Evolutionary conservation across 1,140 invertebrate species (phyloP), one percentile per base, ranked within the genome.

Genomic region (Apocrypta bakeri): DNA sequence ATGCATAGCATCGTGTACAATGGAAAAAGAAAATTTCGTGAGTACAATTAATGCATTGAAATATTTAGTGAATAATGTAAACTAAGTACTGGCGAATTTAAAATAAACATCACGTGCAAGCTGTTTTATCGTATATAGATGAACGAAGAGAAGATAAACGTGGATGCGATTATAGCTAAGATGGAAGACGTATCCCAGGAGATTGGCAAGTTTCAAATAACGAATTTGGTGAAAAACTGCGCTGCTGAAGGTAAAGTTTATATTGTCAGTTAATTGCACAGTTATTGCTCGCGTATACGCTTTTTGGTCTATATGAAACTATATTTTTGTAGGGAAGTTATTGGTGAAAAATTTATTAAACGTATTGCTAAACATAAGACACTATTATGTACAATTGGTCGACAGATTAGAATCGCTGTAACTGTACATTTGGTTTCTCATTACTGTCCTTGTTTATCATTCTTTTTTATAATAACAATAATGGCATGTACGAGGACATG

Each of bases 1-100:
- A 24, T 82, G 81, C 48, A 82, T 82, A 8, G 81, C 81, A 2
- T 7, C 81, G 1, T 82, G 81, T 21, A 82, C 81, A 8, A 82
- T 82, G 81, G 81, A 82, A n/a, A 82, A 82, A 37, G 81, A 82
- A 42, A 25, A 27, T 0, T 82, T 82, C 24, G 81, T 82, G 77
- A 77, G 74, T 82, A 27, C 4, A n/a, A n/a, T n/a, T n/a, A n/a
- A 33, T 21, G 31, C 0, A 31, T 69, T 64, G 1, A 64, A 1
- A 9, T n/a, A n/a, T n/a, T n/a, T n/a, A n/a, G n/a, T n/a, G n/a
- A n/a, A n/a, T n/a, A n/a, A n/a, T n/a, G n/a, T n/a, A n/a, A n/a
- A n/a, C n/a, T n/a, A n/a, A n/a, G n/a, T n/a, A n/a, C n/a, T n/a
- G n/a, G n/a, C n/a, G 27, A 31, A 29, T 29, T 0, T 29, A 27